Evolutionary conservation across 2,888 invertebrate genomes (phyloP).

Genomic region (Sipunculus nudus): DNA sequence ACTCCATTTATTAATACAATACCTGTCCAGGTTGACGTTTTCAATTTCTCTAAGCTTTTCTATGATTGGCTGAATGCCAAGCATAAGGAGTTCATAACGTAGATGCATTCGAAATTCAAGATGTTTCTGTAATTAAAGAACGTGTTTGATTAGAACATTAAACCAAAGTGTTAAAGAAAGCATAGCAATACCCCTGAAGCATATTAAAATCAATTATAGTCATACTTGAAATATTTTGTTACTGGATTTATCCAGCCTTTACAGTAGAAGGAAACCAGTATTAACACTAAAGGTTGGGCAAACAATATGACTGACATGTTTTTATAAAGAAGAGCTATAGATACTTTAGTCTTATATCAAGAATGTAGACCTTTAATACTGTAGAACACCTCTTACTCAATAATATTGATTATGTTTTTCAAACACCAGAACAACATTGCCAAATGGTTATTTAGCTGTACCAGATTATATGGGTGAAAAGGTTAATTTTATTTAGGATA

Average conservation of each 20-base stretch:
- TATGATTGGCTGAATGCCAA: constrained; percentile 95
- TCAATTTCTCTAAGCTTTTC: constrained; percentile 91
- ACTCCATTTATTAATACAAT: too few species aligned
- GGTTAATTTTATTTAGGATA: too few species aligned
- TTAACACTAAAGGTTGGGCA: not conserved
- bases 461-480: too few species aligned
- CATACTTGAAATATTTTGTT: too few species aligned
- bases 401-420: not conserved
- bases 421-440: not conserved
- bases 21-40: constrained; percentile 88
- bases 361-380: too few species aligned
- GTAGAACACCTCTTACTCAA: not conserved
- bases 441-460: too few species aligned
- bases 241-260: too few species aligned
- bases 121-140: constrained; percentile 67
- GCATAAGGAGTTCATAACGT: constrained; percentile 94
- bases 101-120: constrained; percentile 94
- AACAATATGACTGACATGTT: not conserved
- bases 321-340: not conserved
- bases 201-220: constrained; percentile 3
- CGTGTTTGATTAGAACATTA: not conserved
- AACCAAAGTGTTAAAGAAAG: not conserved
- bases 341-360: not conserved
- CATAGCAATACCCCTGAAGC: too few species aligned
- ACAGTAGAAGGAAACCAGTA: not conserved